These are phyloP conservation scores for Neoniphon sammara DNA, from an alignment of 2,797 vertebrate species.

Conservation along the genomic window DNA sequence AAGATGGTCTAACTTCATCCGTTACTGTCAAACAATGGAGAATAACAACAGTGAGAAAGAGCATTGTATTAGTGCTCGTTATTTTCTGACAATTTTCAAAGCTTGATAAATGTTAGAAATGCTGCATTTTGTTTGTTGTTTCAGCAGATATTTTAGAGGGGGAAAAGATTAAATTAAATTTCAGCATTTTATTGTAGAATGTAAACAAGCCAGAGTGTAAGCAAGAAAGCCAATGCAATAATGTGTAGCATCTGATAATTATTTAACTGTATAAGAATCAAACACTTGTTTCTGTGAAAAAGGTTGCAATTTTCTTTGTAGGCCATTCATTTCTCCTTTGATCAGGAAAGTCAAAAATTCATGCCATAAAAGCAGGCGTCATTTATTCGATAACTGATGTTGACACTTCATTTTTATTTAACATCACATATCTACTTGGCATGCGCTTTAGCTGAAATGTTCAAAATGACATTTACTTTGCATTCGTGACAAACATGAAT, in stretches of 20 bases:
- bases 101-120: background rate
- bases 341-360: conserved; percentile 34
- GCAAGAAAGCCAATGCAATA: background rate
- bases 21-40: conserved; percentile 93
- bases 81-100: conserved; percentile 15
- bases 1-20: conserved; percentile 90
- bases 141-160: conserved; percentile 10
- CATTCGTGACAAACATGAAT: conserved; percentile 78
- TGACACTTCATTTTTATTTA: conserved; percentile 63
- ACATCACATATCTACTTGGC: conserved; percentile 57
- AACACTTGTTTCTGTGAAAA: conserved; percentile 40
- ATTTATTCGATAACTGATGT: conserved; percentile 56
- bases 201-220: conserved; percentile 6
- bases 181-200: conserved; percentile 1
- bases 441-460: conserved; percentile 62
- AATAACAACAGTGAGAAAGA: conserved; percentile 75
- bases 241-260: conserved; percentile 5
- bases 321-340: conserved; percentile 43
- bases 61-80: conserved; percentile 31
- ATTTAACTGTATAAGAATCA: conserved; percentile 22
- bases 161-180: conserved; percentile 6
- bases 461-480: conserved; percentile 71
- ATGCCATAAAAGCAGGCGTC: conserved; percentile 43
- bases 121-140: conserved; percentile 7
- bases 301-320: conserved; percentile 20